Evolutionary conservation across 1,140 invertebrate genomes (phyloP).

Genomic region (Fopius arisanus): DNA sequence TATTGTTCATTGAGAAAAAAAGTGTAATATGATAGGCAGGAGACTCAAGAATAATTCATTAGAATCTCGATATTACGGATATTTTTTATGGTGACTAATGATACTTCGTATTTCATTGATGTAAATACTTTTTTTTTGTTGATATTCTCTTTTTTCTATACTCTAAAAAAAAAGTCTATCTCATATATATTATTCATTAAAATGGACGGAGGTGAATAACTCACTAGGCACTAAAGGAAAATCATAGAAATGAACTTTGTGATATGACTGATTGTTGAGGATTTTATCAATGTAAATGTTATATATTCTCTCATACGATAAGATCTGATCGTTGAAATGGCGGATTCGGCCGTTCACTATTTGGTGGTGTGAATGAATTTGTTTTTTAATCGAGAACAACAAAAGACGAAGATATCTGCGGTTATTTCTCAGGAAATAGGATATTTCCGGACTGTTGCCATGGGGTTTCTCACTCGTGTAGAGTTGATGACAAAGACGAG

Average conservation of each 20-base stretch:
- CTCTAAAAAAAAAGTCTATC: background rate
- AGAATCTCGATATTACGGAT: background rate
- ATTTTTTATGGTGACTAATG: background rate
- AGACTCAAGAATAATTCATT: background rate
- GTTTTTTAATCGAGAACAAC: too few relatives aligned
- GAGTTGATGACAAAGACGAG: too few relatives aligned
- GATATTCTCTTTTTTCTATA: background rate
- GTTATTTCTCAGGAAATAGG: too few relatives aligned
- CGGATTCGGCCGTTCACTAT: too few relatives aligned
- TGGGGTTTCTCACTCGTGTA: too few relatives aligned
- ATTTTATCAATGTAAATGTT: background rate
- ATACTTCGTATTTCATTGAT: background rate
- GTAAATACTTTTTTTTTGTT: background rate
- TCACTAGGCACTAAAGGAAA: background rate
- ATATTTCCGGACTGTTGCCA: too few relatives aligned
- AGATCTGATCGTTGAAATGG: background rate
- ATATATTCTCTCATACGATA: background rate
- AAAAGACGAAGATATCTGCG: too few relatives aligned
- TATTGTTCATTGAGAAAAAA: background rate
- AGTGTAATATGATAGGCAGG: background rate
- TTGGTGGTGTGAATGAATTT: too few relatives aligned
- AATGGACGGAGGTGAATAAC: background rate
- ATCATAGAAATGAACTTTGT: background rate
- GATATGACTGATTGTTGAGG: background rate
- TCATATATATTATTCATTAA: background rate